phyloP scores from a whole-genome alignment of 2,888 invertebrate species.

The Amblyteles armatorius region DNA sequence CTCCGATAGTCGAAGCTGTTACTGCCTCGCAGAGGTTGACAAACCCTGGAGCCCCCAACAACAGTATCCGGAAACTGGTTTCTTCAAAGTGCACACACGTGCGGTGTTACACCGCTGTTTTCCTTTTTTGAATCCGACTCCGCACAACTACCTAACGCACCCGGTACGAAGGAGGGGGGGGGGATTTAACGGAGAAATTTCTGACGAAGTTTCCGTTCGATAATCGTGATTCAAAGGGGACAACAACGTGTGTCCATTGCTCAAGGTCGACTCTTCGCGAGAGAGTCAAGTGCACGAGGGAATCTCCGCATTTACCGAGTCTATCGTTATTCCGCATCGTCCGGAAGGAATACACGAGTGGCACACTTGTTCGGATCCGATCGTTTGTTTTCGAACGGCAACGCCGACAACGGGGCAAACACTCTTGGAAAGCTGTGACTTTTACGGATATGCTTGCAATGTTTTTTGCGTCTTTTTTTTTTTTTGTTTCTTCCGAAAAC shows the following conservation, averaged over 20 bases:
- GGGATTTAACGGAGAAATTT: slow-evolving; percentile 51
- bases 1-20: slow-evolving; percentile 7
- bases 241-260: slow-evolving; percentile 32
- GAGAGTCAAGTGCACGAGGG: slow-evolving; percentile 49
- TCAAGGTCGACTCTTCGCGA: slow-evolving; percentile 25
- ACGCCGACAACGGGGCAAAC: background rate
- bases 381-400: background rate
- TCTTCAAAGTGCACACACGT: slow-evolving; percentile 49
- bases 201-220: slow-evolving; percentile 45
- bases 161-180: background rate
- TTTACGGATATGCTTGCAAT: background rate
- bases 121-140: slow-evolving; percentile 14
- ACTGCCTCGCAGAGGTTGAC: slow-evolving; percentile 62
- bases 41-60: slow-evolving; percentile 57
- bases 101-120: slow-evolving; percentile 44
- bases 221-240: slow-evolving; percentile 44
- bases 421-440: slow-evolving; percentile 28
- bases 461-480: background rate
- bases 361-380: slow-evolving; percentile 13
- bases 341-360: slow-evolving; percentile 11
- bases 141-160: slow-evolving; percentile 16
- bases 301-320: slow-evolving; percentile 12
- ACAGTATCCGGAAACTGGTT: slow-evolving; percentile 67
- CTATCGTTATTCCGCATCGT: slow-evolving; percentile 24
- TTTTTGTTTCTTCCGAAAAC: background rate